Conservation (phyloP, 2,888 invertebrate species). For the Gymnosoma rotundatum region DNA sequence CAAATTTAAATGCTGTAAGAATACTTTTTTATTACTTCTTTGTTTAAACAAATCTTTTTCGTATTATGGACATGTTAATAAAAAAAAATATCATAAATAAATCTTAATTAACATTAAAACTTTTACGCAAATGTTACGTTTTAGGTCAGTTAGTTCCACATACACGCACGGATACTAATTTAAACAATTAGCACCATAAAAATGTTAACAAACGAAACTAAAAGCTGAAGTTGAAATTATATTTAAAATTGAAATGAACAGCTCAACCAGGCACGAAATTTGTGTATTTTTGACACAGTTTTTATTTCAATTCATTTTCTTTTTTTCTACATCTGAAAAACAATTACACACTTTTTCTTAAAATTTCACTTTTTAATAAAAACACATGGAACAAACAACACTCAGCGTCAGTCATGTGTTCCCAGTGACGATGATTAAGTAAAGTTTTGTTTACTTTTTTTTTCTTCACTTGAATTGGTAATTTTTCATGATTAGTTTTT, state of each 20-base stretch:
- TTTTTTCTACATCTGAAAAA: not conserved
- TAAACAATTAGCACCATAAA: conserved; percentile 61
- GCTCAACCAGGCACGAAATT: conserved; percentile 50
- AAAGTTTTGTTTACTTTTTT: not conserved
- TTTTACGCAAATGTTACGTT: conserved; percentile 52
- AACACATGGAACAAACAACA: conserved; percentile 14
- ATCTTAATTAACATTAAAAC: conserved; percentile 2
- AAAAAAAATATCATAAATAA: conserved; percentile 18
- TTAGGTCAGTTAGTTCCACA: conserved; percentile 52
- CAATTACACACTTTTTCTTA: conserved; percentile 41
- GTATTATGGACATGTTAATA: not conserved
- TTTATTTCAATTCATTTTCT: conserved; percentile 25
- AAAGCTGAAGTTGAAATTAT: conserved; percentile 14
- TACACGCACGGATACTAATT: conserved; percentile 3
- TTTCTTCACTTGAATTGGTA: conserved; percentile 17
- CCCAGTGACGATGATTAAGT: not conserved
- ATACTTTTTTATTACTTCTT: not conserved
- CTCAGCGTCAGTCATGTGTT: not conserved
- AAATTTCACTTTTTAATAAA: conserved; percentile 60
- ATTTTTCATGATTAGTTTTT: conserved; percentile 47
- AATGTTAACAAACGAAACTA: conserved; percentile 17
- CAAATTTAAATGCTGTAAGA: conserved; percentile 1
- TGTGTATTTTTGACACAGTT: conserved; percentile 51
- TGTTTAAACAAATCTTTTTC: too few relatives aligned
- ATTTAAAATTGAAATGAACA: conserved; percentile 41